A percentile compares a stretch with the other conserved stretches of the same genome.
Conservation (phyloP, 1,140 invertebrate species). For the Diachasma alloeum region DNA sequence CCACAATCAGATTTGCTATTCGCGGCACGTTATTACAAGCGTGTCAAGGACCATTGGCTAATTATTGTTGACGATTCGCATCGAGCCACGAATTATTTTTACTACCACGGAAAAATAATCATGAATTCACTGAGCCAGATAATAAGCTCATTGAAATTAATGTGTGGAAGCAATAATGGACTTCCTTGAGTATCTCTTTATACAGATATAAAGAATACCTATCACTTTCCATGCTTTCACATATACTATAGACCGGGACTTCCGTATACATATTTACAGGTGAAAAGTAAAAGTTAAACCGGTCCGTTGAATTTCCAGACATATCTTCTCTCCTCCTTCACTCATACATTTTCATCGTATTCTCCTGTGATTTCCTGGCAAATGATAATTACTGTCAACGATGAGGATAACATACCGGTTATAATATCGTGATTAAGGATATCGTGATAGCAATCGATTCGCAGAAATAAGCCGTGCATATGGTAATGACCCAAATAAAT, state of each 20-base stretch:
- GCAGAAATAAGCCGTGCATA: not conserved
- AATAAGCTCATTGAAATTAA: not conserved
- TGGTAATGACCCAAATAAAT: slow-evolving; percentile 8
- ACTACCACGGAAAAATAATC: not conserved
- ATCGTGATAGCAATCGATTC: not conserved
- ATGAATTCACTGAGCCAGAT: not conserved
- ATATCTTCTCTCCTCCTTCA: not conserved
- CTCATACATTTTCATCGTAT: no score
- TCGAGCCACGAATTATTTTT: not conserved
- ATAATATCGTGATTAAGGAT: not conserved
- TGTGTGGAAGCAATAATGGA: not conserved
- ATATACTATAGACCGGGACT: not conserved
- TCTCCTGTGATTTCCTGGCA: no score
- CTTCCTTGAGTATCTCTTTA: not conserved
- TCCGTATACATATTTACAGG: not conserved
- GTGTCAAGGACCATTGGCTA: slow-evolving; percentile 40
- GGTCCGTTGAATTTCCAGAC: not conserved
- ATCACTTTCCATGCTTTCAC: not conserved
- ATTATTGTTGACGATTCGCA: slow-evolving; percentile 30
- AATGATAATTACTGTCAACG: not conserved
- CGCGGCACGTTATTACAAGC: slow-evolving; percentile 11
- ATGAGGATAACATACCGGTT: not conserved
- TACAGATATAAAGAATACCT: not conserved
- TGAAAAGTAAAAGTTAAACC: slow-evolving; percentile 6
- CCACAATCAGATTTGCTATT: slow-evolving; percentile 34